Base-by-base conservation (phyloP, 2,888 invertebrate species). In the Neocrepidodera transversa region DNA sequence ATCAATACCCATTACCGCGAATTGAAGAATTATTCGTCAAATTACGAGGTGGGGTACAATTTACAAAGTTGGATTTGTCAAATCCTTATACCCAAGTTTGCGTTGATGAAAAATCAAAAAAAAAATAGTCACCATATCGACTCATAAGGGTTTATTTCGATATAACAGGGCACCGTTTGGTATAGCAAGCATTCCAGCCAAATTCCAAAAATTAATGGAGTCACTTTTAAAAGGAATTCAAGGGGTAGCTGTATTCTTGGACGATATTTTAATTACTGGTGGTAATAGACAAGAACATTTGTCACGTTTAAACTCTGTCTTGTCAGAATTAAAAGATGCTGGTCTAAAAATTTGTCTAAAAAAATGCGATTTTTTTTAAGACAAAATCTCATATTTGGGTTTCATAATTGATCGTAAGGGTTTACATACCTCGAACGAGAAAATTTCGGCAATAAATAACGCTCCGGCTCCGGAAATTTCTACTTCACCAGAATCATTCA, bases 191-290 rank as follows among this genome's bases (percentile, higher is more conserved):
- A 64, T 58, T n/a, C 65, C 62, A 10, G 58, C 38, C 10, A 64
- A 75, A 71, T n/a, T n/a, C n/a, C n/a, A n/a, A n/a, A n/a, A n/a
- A n/a, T n/a, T n/a, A n/a, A n/a, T n/a, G n/a, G n/a, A n/a, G n/a
- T n/a, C n/a, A n/a, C n/a, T n/a, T n/a, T n/a, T n/a, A n/a, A n/a
- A n/a, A n/a, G n/a, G n/a, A 10, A 64, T 74, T 1, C 62, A 68
- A 2, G 70, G 66, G 2, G 68, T 71, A 11, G 69, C 60, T 20
- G 67, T 66, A 60, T 78, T 70, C 62, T 53, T 72, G 11, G 74
- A 76, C 49, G 76, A 74, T 32, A 68, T 75, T 32, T 57, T 71
- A 11, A 65, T 75, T 4, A 72, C 71, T 8, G 71, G 69, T 2
- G 56, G 60, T n/a, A 60, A 58, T 14, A 56, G 58, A 7, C 43